phyloP scores from a whole-genome alignment of 2,113 vertebrate genomes.

The Chloropsis cyanopogon region DNA sequence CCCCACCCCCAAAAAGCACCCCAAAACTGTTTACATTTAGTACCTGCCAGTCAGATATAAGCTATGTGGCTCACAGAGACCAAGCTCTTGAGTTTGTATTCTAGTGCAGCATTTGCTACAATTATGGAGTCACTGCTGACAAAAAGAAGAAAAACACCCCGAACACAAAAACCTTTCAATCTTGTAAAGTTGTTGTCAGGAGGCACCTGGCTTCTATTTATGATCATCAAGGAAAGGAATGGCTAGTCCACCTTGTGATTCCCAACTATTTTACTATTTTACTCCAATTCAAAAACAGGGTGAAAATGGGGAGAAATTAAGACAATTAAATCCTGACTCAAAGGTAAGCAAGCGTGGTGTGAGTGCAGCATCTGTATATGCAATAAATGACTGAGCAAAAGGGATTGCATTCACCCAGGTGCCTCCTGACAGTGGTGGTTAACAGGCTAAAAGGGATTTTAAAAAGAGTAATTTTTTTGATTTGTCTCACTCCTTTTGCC shows the following conservation, averaged over 20 bases:
- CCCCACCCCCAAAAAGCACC: slow-evolving; percentile 45
- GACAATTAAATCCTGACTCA: slow-evolving; percentile 1
- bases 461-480: slow-evolving; percentile 74
- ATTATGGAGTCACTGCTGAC: slow-evolving; percentile 68
- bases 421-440: slow-evolving; percentile 72
- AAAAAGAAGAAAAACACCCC: slow-evolving; percentile 56
- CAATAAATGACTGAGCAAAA: neutral
- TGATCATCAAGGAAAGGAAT: neutral
- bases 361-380: slow-evolving; percentile 16
- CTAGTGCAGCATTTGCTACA: slow-evolving; percentile 80
- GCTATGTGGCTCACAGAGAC: slow-evolving; percentile 41
- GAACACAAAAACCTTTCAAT: slow-evolving; percentile 52
- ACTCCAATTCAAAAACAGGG: neutral
- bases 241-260: neutral
- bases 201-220: slow-evolving; percentile 72
- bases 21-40: slow-evolving; percentile 55
- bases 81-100: slow-evolving; percentile 69
- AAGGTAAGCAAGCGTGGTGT: slow-evolving; percentile 38
- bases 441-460: slow-evolving; percentile 76
- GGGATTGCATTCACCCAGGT: slow-evolving; percentile 39
- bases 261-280: slow-evolving; percentile 23
- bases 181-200: slow-evolving; percentile 60
- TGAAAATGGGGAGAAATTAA: neutral
- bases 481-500: slow-evolving; percentile 82
- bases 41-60: slow-evolving; percentile 66